Conservation (phyloP, 2,888 invertebrate species). For the Hoplodrina ambigua region DNA sequence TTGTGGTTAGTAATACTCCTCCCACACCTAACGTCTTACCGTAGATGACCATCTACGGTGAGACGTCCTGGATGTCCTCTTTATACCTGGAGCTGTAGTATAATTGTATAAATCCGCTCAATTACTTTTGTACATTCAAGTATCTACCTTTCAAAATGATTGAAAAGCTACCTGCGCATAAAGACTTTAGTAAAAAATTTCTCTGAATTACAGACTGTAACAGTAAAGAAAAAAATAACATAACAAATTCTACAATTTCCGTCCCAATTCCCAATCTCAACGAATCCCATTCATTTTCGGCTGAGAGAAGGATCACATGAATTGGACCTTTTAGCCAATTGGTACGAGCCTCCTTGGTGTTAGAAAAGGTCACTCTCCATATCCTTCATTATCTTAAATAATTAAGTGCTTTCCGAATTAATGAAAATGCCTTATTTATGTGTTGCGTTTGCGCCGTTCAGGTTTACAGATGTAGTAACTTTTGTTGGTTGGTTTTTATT, state of each 20-base stretch:
- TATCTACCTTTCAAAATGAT: background rate
- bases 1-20: too few species aligned
- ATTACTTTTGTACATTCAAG: background rate
- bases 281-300: slow-evolving; percentile 37
- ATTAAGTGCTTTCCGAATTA: slow-evolving; percentile 52
- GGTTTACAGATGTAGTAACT: background rate
- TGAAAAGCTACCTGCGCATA: background rate
- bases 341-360: slow-evolving; percentile 38
- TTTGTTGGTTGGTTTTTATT: slow-evolving; percentile 12
- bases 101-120: background rate
- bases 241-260: slow-evolving; percentile 21
- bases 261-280: slow-evolving; percentile 3
- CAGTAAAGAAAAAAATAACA: slow-evolving; percentile 5
- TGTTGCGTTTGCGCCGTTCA: slow-evolving; percentile 28
- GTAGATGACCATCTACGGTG: too few species aligned
- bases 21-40: too few species aligned
- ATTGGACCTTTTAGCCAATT: slow-evolving; percentile 61
- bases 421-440: slow-evolving; percentile 49
- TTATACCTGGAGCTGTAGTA: too few species aligned
- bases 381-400: slow-evolving; percentile 61
- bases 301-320: slow-evolving; percentile 43
- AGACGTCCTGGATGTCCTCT: too few species aligned
- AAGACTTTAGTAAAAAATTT: background rate
- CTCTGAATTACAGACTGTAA: background rate
- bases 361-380: slow-evolving; percentile 41